Evolutionary conservation across 2,888 invertebrate genomes (phyloP).

Genomic region (Colletes collaris): DNA sequence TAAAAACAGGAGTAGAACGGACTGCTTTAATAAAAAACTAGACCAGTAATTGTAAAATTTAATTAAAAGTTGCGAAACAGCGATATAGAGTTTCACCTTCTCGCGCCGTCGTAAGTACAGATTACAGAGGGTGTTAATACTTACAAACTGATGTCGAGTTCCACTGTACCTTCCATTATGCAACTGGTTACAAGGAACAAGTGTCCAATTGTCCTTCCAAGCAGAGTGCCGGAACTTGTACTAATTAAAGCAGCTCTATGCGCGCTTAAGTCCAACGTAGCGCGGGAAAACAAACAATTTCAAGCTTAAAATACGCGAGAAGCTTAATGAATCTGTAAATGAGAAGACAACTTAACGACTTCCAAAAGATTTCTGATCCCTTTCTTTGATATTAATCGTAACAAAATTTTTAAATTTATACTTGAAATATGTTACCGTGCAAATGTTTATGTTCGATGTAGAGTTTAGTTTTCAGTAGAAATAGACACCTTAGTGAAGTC

Average conservation of each 20-base stretch:
- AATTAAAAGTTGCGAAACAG: conserved; percentile 33
- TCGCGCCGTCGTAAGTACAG: background rate
- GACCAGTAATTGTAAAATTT: background rate
- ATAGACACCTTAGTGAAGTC: no score
- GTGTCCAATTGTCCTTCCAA: conserved; percentile 1
- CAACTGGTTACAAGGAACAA: conserved; percentile 1
- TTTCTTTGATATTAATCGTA: no score
- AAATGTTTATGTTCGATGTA: no score
- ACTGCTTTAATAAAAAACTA: background rate
- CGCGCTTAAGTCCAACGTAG: no score
- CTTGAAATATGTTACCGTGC: no score
- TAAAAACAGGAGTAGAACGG: background rate
- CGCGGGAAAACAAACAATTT: no score
- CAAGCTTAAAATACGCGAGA: no score
- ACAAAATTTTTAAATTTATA: no score
- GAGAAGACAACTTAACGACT: no score
- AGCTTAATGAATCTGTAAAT: no score
- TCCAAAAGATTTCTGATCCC: no score
- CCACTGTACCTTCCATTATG: conserved; percentile 1
- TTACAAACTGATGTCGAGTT: conserved; percentile 14
- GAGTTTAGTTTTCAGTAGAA: no score
- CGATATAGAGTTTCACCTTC: background rate
- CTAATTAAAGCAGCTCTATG: conserved; percentile 9
- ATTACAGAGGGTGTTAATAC: conserved; percentile 14
- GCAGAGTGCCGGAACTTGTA: background rate